These are phyloP conservation scores for Drosophila kanekoi DNA, from an alignment of 2,888 invertebrate species.

Conservation along the genomic window DNA sequence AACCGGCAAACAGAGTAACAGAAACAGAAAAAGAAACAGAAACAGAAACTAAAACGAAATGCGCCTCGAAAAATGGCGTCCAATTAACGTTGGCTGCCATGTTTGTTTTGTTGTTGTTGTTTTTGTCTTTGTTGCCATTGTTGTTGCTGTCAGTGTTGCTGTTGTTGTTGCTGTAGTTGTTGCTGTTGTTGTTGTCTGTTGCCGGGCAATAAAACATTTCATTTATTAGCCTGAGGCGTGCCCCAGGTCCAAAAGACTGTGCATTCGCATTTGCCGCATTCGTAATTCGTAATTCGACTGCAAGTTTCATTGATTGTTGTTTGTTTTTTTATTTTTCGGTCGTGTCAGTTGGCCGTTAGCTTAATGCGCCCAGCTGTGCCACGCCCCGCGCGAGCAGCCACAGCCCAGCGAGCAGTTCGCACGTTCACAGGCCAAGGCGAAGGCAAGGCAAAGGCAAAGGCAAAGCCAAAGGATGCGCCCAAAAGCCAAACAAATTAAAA, in stretches of 20 bases:
- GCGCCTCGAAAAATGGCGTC: constrained; percentile 72
- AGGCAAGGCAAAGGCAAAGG: too few species aligned
- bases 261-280: constrained; percentile 29
- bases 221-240: constrained; percentile 58
- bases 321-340: constrained; percentile 25
- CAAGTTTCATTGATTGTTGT: constrained; percentile 58
- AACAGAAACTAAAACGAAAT: constrained; percentile 36
- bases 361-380: constrained; percentile 58
- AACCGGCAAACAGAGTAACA: constrained; percentile 42
- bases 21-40: too few species aligned
- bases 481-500: constrained; percentile 62
- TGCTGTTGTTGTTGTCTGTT: constrained; percentile 47
- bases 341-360: constrained; percentile 69
- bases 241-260: constrained; percentile 18
- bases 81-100: constrained; percentile 75
- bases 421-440: constrained; percentile 56
- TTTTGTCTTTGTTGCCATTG: too few species aligned
- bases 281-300: constrained; percentile 42
- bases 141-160: background rate
- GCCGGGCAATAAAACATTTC: constrained; percentile 78
- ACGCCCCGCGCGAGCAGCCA: constrained; percentile 61
- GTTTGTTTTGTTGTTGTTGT: constrained; percentile 57
- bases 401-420: too few species aligned
- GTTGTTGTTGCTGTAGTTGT: background rate
- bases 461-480: constrained; percentile 59